Evolutionary conservation across 1,140 invertebrate genomes (phyloP).

Genomic region (Antheraea mylitta): DNA sequence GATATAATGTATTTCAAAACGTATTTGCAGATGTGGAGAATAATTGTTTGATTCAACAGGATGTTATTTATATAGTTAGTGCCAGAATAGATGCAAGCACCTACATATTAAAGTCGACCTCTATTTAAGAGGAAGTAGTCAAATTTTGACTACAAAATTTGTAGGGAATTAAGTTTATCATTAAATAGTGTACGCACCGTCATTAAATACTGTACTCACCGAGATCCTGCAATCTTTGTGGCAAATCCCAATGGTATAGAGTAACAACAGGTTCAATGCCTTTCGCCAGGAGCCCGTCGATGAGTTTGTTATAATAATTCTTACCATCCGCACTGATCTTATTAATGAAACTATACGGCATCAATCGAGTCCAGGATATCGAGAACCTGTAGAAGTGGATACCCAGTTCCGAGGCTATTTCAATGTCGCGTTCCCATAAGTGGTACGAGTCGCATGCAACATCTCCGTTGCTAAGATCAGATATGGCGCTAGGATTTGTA

Average conservation of each 20-base stretch:
- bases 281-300: conserved; percentile 74
- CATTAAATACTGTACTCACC: too few species aligned
- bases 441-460: conserved; percentile 54
- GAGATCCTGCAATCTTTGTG: conserved; percentile 37
- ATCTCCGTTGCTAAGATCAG: conserved; percentile 71
- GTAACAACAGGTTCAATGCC: conserved; percentile 78
- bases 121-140: too few species aligned
- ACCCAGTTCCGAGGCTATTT: conserved; percentile 52
- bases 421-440: conserved; percentile 37
- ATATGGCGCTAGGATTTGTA: conserved; percentile 4
- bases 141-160: too few species aligned
- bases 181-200: too few species aligned
- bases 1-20: too few species aligned
- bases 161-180: too few species aligned
- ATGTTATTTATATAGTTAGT: too few species aligned
- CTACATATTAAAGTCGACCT: too few species aligned
- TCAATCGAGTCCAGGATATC: conserved; percentile 80
- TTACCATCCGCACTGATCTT: conserved; percentile 34
- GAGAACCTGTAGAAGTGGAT: conserved; percentile 81
- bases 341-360: conserved; percentile 74
- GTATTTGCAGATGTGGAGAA: too few species aligned
- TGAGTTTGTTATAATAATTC: conserved; percentile 39
- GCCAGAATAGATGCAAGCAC: too few species aligned
- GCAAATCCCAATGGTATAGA: conserved; percentile 18
- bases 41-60: too few species aligned